Evolutionary conservation across 2,888 invertebrate genomes (phyloP).

Genomic region (Apomyelois bistriatella): DNA sequence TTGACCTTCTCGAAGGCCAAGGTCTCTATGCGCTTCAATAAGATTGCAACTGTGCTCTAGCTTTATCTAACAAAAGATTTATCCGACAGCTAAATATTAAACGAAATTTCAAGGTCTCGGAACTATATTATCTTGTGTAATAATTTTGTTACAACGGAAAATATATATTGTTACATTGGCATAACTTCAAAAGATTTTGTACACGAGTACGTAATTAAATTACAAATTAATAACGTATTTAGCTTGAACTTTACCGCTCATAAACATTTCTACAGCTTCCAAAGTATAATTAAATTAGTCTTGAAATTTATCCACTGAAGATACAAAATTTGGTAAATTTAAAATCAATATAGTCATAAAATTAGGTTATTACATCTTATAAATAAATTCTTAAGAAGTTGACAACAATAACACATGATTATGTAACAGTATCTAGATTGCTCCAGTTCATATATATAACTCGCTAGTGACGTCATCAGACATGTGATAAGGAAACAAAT

Average conservation of each 20-base stretch:
- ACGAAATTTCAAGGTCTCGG: not conserved
- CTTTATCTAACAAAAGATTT: constrained; percentile 2
- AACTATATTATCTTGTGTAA: not conserved
- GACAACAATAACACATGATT: too few relatives aligned
- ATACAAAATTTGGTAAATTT: too few relatives aligned
- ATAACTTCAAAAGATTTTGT: constrained; percentile 1
- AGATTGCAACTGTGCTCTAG: not conserved
- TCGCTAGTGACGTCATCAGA: constrained; percentile 11
- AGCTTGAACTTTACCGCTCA: not conserved
- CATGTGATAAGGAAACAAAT: constrained; percentile 40
- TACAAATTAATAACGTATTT: not conserved
- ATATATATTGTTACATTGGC: not conserved
- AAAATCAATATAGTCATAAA: not conserved
- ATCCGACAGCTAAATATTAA: not conserved
- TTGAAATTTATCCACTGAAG: too few relatives aligned
- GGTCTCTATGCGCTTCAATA: constrained; percentile 9
- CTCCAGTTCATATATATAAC: constrained; percentile 7
- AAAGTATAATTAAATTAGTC: too few relatives aligned
- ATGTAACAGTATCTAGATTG: constrained; percentile 9
- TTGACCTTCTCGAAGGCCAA: constrained; percentile 8
- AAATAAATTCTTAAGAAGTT: too few relatives aligned
- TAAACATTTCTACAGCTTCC: too few relatives aligned
- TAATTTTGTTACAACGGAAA: constrained; percentile 1
- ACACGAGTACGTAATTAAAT: not conserved
- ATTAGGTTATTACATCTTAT: too few relatives aligned